These are phyloP conservation scores for Maniola jurtina DNA, from an alignment of 1,140 invertebrate genomes.

Conservation along the genomic window DNA sequence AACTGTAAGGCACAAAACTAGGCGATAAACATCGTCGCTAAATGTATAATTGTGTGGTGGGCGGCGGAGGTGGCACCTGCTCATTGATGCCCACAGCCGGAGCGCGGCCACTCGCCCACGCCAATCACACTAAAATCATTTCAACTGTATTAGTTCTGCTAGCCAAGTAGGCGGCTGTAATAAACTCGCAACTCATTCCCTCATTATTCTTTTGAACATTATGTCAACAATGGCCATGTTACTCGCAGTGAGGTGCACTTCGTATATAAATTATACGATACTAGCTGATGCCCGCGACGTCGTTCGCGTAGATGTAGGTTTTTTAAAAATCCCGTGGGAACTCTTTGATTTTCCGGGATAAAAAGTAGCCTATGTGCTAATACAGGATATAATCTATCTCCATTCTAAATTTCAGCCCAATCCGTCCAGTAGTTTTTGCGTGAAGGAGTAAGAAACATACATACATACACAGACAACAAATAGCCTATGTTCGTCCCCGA, in stretches of 20 bases:
- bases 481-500: too few relatives aligned
- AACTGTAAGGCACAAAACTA: constrained; percentile 14
- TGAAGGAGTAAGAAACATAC: too few relatives aligned
- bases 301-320: too few relatives aligned
- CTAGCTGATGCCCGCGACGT: too few relatives aligned
- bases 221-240: constrained; percentile 6
- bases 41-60: constrained; percentile 46
- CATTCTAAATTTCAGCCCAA: too few relatives aligned
- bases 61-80: constrained; percentile 54
- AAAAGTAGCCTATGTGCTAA: too few relatives aligned
- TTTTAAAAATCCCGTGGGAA: too few relatives aligned
- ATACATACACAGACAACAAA: too few relatives aligned
- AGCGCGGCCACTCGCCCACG: constrained; percentile 38
- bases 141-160: constrained; percentile 36
- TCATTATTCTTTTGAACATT: constrained; percentile 10
- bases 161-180: constrained; percentile 34
- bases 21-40: constrained; percentile 38
- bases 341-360: too few relatives aligned
- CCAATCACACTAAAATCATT: constrained; percentile 37
- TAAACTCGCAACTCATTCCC: constrained; percentile 16
- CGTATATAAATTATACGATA: background rate
- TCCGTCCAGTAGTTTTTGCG: too few relatives aligned
- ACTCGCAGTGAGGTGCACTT: background rate
- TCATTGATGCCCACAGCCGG: constrained; percentile 45
- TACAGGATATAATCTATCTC: too few relatives aligned